Percentiles rank a stretch among this genome's conserved stretches.
Evolutionary conservation across 2,888 invertebrate species (phyloP).

Genomic region (Cremastobaeus sp.): DNA sequence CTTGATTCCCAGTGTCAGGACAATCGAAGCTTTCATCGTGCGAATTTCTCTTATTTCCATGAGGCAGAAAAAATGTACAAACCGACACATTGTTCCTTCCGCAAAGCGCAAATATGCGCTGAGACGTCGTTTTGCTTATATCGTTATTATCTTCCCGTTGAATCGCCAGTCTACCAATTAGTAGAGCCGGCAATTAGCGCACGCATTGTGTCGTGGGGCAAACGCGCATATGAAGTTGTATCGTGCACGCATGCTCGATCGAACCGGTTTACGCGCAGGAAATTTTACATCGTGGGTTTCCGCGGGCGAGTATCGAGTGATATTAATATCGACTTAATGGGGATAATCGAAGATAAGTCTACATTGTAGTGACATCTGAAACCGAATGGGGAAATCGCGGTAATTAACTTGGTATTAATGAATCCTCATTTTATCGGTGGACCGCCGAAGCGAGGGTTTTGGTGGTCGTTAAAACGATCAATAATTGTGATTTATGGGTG

Average conservation of each 20-base stretch:
- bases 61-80: neutral
- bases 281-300: conserved; percentile 30
- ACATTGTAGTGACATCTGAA: conserved; percentile 3
- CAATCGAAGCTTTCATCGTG: conserved; percentile 31
- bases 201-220: conserved; percentile 30
- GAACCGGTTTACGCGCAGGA: conserved; percentile 36
- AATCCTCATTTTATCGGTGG: conserved; percentile 4
- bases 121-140: conserved; percentile 22
- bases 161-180: conserved; percentile 48
- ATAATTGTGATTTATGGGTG: neutral
- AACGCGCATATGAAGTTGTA: conserved; percentile 31
- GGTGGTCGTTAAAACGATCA: conserved; percentile 2
- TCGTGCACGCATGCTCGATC: neutral
- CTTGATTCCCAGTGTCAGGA: conserved; percentile 5
- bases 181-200: conserved; percentile 41
- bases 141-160: conserved; percentile 25
- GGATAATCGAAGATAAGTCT: conserved; percentile 12
- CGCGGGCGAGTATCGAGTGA: conserved; percentile 17
- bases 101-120: conserved; percentile 15
- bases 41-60: conserved; percentile 53
- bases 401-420: neutral
- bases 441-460: too few species aligned
- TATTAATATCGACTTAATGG: conserved; percentile 34
- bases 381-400: conserved; percentile 8
- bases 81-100: conserved; percentile 37